phyloP scores from a whole-genome alignment of 2,797 vertebrate species.

The Oophaga sylvatica region DNA sequence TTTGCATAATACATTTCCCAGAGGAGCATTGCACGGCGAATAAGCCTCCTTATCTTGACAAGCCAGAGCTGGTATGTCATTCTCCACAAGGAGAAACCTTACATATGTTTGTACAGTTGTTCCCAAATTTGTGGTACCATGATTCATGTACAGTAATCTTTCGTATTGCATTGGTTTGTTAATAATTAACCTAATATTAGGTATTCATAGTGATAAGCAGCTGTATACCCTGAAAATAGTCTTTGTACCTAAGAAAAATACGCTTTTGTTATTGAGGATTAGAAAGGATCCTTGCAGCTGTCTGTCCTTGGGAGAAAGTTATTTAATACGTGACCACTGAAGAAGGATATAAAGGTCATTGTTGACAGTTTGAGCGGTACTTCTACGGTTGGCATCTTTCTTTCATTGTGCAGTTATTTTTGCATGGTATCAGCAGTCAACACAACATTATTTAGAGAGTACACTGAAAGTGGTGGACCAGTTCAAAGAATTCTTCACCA shows the following conservation, averaged over 20 bases:
- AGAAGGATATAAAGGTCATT: slow-evolving; percentile 17
- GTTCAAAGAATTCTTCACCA: slow-evolving; percentile 39
- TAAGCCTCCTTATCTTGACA: no score
- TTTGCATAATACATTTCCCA: no score
- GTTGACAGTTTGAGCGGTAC: slow-evolving; percentile 19
- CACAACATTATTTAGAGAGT: slow-evolving; percentile 17
- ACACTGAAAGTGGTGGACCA: slow-evolving; percentile 1
- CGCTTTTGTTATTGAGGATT: slow-evolving; percentile 48
- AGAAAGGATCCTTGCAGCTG: slow-evolving; percentile 41
- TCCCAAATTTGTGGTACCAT: neutral
- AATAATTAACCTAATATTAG: neutral
- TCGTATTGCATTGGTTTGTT: neutral
- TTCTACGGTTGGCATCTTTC: slow-evolving; percentile 3
- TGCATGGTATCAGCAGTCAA: neutral
- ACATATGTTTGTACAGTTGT: neutral
- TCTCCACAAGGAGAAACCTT: no score
- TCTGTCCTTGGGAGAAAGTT: slow-evolving; percentile 28
- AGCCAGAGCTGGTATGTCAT: no score
- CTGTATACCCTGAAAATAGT: slow-evolving; percentile 34
- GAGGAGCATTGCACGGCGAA: no score
- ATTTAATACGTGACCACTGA: slow-evolving; percentile 38
- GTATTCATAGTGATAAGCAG: slow-evolving; percentile 26
- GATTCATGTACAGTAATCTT: neutral
- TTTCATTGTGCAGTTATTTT: slow-evolving; percentile 27
- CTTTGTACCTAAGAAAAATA: slow-evolving; percentile 23